These are phyloP conservation scores for Falco punctatus DNA, from an alignment of 2,113 vertebrate species.

Conservation along the genomic window DNA sequence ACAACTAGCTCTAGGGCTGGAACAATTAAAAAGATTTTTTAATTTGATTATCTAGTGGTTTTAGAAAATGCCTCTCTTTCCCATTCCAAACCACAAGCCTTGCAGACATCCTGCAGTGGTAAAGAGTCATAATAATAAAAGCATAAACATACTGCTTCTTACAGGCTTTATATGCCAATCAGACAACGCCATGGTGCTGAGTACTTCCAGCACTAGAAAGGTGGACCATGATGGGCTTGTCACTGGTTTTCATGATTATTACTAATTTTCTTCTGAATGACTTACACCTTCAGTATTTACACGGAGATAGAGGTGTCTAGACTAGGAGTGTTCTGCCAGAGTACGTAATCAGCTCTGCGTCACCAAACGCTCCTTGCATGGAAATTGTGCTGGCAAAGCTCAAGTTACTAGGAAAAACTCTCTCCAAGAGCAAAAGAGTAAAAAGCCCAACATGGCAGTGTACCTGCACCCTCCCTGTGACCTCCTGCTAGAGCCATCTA, in stretches of 20 bases:
- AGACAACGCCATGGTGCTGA: not conserved
- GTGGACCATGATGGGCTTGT: not conserved
- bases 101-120: not conserved
- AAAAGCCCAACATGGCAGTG: not conserved
- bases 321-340: conserved; percentile 14
- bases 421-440: not conserved
- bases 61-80: not conserved
- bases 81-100: conserved; percentile 32
- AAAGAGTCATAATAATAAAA: conserved; percentile 3
- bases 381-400: not conserved
- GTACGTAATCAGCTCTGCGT: fast-evolving
- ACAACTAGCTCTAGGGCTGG: conserved; percentile 15
- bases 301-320: conserved; percentile 35
- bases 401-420: not conserved
- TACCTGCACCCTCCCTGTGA: not conserved
- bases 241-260: not conserved
- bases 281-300: conserved; percentile 20
- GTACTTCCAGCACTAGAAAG: not conserved
- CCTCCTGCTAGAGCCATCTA: not conserved
- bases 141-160: not conserved
- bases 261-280: not conserved
- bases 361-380: not conserved
- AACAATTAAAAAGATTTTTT: conserved; percentile 32
- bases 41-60: conserved; percentile 50
- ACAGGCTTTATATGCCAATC: not conserved